Evolutionary conservation across 2,797 vertebrate genomes (phyloP).

Genomic region (Enteromius argenteus): DNA sequence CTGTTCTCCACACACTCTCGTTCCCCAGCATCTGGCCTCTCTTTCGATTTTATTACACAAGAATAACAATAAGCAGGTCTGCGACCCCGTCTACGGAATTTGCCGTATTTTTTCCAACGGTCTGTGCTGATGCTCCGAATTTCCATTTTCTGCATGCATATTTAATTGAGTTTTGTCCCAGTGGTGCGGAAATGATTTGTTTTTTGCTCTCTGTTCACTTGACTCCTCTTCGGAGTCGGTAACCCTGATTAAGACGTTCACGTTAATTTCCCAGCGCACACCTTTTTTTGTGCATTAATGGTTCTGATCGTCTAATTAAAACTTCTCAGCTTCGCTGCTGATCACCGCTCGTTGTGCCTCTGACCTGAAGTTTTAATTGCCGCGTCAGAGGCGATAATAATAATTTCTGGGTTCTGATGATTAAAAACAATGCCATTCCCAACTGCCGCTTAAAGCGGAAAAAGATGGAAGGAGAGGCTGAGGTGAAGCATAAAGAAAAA

Average conservation of each 20-base stretch:
- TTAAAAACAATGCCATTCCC: slow-evolving; percentile 89
- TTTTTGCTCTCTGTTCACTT: slow-evolving; percentile 90
- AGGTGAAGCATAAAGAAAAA: slow-evolving; percentile 52
- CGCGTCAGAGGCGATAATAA: slow-evolving; percentile 88
- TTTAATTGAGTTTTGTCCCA: slow-evolving; percentile 90
- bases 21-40: slow-evolving; percentile 81
- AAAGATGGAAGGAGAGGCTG: slow-evolving; percentile 57
- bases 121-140: slow-evolving; percentile 82
- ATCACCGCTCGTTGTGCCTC: slow-evolving; percentile 88
- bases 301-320: slow-evolving; percentile 91
- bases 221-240: slow-evolving; percentile 89
- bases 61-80: slow-evolving; percentile 87
- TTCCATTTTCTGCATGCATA: slow-evolving; percentile 89
- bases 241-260: slow-evolving; percentile 90
- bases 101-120: slow-evolving; percentile 81
- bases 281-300: slow-evolving; percentile 90
- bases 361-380: slow-evolving; percentile 91
- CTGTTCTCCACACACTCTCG: slow-evolving; percentile 73
- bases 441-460: slow-evolving; percentile 81
- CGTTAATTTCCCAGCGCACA: slow-evolving; percentile 90
- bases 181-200: slow-evolving; percentile 90
- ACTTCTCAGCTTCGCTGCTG: slow-evolving; percentile 88
- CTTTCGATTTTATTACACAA: slow-evolving; percentile 83
- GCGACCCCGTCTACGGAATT: slow-evolving; percentile 81
- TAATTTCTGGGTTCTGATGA: slow-evolving; percentile 90